A percentile compares a stretch with the other conserved stretches of the same genome.
Conservation (phyloP, 2,888 invertebrate species). For the Mythimna pallens region DNA sequence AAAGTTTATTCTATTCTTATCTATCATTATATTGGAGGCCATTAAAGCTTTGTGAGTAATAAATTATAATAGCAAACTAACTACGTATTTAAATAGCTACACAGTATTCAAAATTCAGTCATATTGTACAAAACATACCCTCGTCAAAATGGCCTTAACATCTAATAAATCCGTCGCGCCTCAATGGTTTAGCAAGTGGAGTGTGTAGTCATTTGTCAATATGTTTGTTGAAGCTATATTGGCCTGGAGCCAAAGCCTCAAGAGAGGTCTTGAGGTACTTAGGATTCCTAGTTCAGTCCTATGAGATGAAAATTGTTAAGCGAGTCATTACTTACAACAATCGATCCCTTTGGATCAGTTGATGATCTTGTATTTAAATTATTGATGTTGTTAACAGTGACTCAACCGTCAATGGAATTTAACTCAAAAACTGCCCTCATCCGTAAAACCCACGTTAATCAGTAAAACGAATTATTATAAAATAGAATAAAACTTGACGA, state of each 20-base stretch:
- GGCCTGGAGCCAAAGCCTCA: slow-evolving; percentile 62
- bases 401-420: not conserved
- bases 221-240: slow-evolving; percentile 68
- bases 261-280: slow-evolving; percentile 23
- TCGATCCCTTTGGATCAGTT: not conserved
- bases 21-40: too few species aligned
- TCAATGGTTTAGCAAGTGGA: slow-evolving; percentile 59
- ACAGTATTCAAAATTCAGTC: slow-evolving; percentile 36
- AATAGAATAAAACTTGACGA: too few species aligned
- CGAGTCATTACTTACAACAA: not conserved
- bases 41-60: not conserved
- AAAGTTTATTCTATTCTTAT: too few species aligned
- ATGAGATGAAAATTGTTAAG: slow-evolving; percentile 12
- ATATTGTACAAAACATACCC: slow-evolving; percentile 40
- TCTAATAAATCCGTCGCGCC: slow-evolving; percentile 59
- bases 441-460: not conserved
- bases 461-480: too few species aligned
- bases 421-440: not conserved
- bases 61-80: not conserved
- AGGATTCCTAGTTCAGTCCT: slow-evolving; percentile 24
- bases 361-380: not conserved
- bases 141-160: slow-evolving; percentile 50
- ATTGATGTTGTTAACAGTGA: not conserved
- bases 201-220: slow-evolving; percentile 71
- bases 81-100: slow-evolving; percentile 13